Evolutionary conservation across 2,113 vertebrate genomes (phyloP), one percentile per base, ranked within the genome.

Genomic region (Coptodon rendalli): DNA sequence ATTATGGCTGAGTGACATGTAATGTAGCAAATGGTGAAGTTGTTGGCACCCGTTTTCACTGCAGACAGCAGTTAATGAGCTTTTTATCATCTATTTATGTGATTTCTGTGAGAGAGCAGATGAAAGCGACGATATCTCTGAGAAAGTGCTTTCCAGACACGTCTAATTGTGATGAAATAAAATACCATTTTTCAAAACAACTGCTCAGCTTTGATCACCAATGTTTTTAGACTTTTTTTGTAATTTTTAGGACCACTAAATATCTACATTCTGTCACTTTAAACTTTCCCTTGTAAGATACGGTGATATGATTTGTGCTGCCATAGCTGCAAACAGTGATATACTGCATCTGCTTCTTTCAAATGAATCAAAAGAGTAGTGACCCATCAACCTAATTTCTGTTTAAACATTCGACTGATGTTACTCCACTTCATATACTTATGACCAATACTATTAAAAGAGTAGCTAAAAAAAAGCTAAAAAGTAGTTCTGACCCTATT

Each of bases 11-110:
- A 90, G 66, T 93, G 93, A 91, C 89, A 82, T 45, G 87, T 27
- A 36, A 45, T 63, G 82, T 83, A 59, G 81, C 76, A 83, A 92
- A 81, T 89, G 76, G 84, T 24, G 80, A 90, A 66, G 73, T 80
- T 66, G 89, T 82, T 80, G 83, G 48, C 63, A 78, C 81, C 73
- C 82, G 61, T 83, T 89, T 89, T 88, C 81, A 61, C 45, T 19
- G 63, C 86, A 87, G 90, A 90, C 86, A 43, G 87, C 82, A 86
- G 68, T 91, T 94, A 93, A 92, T 94, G 93, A 92, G 90, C 52
- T 90, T 90, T 86, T 86, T 84, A 89, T 82, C 43, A 79, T 89
- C 87, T 93, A 89, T 92, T 89, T 88, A 29, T 90, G 81, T 59
- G 68, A 81, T 91, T 85, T 92, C 53, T 84, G 63, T 6, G n/a